Conservation (phyloP, 2,888 invertebrate species). For the Andrena haemorrhoa region DNA sequence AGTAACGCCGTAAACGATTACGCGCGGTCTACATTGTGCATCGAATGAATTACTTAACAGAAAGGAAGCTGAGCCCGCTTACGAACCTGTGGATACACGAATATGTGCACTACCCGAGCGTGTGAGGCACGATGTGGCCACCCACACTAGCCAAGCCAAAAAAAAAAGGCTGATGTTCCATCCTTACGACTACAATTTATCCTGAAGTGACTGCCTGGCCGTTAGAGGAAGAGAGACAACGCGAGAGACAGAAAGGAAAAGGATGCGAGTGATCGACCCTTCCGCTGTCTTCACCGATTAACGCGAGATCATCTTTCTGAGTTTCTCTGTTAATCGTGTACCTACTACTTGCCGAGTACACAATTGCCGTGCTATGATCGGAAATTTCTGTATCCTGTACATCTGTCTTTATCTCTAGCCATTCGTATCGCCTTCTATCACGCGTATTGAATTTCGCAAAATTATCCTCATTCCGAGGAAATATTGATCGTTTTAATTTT, state of each 20-base stretch:
- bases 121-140: constrained; percentile 74
- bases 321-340: constrained; percentile 51
- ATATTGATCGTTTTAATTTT: constrained; percentile 9
- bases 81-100: constrained; percentile 1
- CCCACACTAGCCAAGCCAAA: constrained; percentile 76
- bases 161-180: constrained; percentile 77
- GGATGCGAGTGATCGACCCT: constrained; percentile 47
- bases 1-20: constrained; percentile 3
- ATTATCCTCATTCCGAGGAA: neutral
- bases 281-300: constrained; percentile 56
- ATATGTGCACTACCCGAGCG: neutral
- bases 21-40: neutral
- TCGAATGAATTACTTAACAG: constrained; percentile 30
- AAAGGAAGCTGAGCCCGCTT: neutral
- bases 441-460: neutral
- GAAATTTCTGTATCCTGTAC: neutral
- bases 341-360: neutral
- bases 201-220: constrained; percentile 78
- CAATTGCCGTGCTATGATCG: neutral
- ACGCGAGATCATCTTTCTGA: constrained; percentile 51
- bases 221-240: constrained; percentile 64
- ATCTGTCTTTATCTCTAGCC: neutral
- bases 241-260: constrained; percentile 14
- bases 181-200: constrained; percentile 80
- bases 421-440: neutral